Evolutionary conservation across 2,888 invertebrate species (phyloP), one percentile per base, ranked within the genome.

Genomic region (Drosophila bunnanda): DNA sequence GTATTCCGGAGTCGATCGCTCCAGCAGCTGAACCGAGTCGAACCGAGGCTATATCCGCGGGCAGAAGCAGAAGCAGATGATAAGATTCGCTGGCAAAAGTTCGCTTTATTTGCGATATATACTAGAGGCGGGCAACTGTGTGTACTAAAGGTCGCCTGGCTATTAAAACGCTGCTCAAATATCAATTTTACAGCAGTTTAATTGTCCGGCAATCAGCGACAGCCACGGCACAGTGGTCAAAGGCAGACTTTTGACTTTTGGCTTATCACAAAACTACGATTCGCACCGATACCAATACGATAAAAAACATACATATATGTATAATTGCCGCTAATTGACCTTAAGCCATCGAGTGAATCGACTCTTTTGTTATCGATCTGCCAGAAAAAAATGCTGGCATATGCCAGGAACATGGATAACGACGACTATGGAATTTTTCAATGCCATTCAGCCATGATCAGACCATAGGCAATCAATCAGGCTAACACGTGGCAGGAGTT

Each of bases 101-200:
- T 66, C 66, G 66, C 56, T 55, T 43, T 17, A 41, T 55, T 48
- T 55, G 66, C 66, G 66, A 46, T 53, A 64, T 20, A 50, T 57
- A 39, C n/a, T 41, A 12, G 41, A 20, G 50, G 30, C 41, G 61
- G 28, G 15, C 41, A 34, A 28, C 38, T 43, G 53, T 22, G 34
- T 68, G 71, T 72, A 48, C 65, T 57, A 72, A 72, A 64, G 71
- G 56, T 72, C 65, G 65, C 34, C 10, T 15, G 20, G 34, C 62
- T 55, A 70, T 57, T 71, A 53, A 71, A 56, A 46, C 34, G 71
- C 69, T 69, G 41, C 41, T 64, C 65, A 41, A 54, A 72, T 72
- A 57, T 48, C 53, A 57, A 57, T 71, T 72, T 64, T 72, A 71
- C 57, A 72, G 41, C 52, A 46, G 15, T 50, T 64, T 64, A 44